These are phyloP conservation scores for Tromatobia lineatoria DNA, from an alignment of 2,888 invertebrate species.

Conservation along the genomic window DNA sequence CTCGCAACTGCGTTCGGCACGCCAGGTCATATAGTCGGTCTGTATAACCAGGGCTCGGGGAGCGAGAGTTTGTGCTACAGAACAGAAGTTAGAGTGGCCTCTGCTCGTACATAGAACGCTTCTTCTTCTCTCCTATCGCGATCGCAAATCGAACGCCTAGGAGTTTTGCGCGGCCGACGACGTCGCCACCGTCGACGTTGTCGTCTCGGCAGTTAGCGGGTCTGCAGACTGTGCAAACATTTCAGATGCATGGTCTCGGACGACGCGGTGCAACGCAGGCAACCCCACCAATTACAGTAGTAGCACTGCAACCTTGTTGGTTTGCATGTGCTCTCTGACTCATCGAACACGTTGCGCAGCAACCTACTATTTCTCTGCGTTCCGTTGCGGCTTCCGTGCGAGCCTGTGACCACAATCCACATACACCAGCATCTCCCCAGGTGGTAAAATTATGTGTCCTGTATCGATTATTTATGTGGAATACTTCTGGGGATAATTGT, in stretches of 20 bases:
- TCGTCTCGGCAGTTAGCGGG: constrained; percentile 74
- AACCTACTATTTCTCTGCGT: constrained; percentile 45
- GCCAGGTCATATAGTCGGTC: constrained; percentile 15
- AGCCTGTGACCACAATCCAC: constrained; percentile 2
- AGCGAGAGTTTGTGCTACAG: neutral
- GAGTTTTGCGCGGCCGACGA: constrained; percentile 40
- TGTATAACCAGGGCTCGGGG: constrained; percentile 21
- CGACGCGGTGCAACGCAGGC: constrained; percentile 27
- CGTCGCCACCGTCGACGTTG: constrained; percentile 47
- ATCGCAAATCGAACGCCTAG: constrained; percentile 33
- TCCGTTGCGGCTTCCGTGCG: constrained; percentile 16
- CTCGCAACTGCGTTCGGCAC: constrained; percentile 51
- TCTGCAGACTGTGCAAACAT: constrained; percentile 76
- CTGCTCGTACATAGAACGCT: constrained; percentile 19
- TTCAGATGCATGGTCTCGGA: constrained; percentile 51
- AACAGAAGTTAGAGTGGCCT: constrained; percentile 19
- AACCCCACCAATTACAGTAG: constrained; percentile 15
- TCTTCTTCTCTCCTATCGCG: constrained; percentile 30
- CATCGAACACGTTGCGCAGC: constrained; percentile 54
- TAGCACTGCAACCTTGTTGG: constrained; percentile 22
- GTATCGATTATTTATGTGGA: neutral
- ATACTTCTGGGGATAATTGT: neutral
- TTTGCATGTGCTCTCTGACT: constrained; percentile 50
- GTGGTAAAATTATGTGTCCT: constrained; percentile 1
- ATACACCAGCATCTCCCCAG: constrained; percentile 2